Evolutionary conservation across 2,888 invertebrate species (phyloP), one percentile per base, ranked within the genome.

Genomic region (Halictus ligatus): DNA sequence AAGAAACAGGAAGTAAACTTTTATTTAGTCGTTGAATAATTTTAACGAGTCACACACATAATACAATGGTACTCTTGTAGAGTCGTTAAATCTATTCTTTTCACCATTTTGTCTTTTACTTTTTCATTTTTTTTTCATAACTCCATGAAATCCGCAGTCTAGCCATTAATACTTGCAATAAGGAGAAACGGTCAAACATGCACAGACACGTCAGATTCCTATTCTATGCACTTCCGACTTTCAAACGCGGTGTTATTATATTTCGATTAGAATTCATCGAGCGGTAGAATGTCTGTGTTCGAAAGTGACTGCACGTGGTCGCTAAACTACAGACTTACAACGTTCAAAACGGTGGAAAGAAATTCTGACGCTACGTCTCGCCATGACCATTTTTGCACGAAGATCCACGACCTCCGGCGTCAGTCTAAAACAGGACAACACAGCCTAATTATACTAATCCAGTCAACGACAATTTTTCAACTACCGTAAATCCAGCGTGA

Each of bases 201-300:
- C n/a, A 4, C 58, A n/a, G n/a, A n/a, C 58, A 58, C 58, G n/a
- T 58, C n/a, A 8, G n/a, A n/a, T 58, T 58, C 58, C 21, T 58
- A 58, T n/a, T n/a, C n/a, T 12, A 8, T 12, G 58, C 58, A n/a
- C 58, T 58, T 58, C 58, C 58, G n/a, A 58, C 58, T 58, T 58
- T 58, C 58, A n/a, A 58, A n/a, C 58, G 58, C n/a, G 2, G 12
- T 58, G 58, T n/a, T 58, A 58, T 58, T 58, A 58, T n/a, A n/a
- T 58, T 58, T 58, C 58, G 58, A n/a, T 58, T n/a, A 58, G 58
- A n/a, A 58, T n/a, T 58, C 12, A n/a, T 58, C 58, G 58, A 58
- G n/a, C 3, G 4, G 58, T 21, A 54, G 54, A 54, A 21, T 10
- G 54, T 54, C 54, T 1, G 54, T n/a, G 54, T 21, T 54, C 21